Evolutionary conservation across 2,888 invertebrate genomes (phyloP).

Genomic region (Rhamphomyia laevipes): DNA sequence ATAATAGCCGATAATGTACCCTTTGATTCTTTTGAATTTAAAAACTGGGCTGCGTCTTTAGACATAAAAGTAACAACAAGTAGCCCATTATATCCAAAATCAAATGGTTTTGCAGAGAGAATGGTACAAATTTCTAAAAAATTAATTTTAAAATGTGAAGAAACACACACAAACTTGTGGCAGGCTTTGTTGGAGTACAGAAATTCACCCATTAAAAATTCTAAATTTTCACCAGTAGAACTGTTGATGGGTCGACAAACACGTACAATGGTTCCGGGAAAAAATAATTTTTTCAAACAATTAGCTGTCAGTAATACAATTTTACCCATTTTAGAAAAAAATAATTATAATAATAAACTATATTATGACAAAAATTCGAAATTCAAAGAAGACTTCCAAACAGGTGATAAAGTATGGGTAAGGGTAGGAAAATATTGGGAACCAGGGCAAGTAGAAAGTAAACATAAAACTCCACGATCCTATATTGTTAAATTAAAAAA

Average conservation of each 20-base stretch:
- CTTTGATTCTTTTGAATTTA: slow-evolving; percentile 9
- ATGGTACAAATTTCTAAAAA: slow-evolving; percentile 11
- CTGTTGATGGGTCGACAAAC: slow-evolving; percentile 14
- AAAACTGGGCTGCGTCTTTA: slow-evolving; percentile 6
- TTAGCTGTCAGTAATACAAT: too few relatives aligned
- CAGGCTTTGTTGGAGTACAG: slow-evolving; percentile 12
- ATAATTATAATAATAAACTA: too few relatives aligned
- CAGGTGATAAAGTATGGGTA: too few relatives aligned
- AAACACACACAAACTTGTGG: slow-evolving; percentile 7
- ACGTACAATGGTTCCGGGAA: slow-evolving; percentile 11
- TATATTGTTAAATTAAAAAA: too few relatives aligned
- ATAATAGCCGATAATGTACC: too few relatives aligned
- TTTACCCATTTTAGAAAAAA: too few relatives aligned
- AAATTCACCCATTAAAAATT: slow-evolving; percentile 10
- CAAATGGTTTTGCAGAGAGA: slow-evolving; percentile 14
- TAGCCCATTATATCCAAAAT: slow-evolving; percentile 11
- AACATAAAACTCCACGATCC: too few relatives aligned
- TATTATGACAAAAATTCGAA: too few relatives aligned
- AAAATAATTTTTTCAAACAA: too few relatives aligned
- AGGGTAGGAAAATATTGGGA: too few relatives aligned
- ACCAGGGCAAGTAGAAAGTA: too few relatives aligned
- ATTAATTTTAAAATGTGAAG: slow-evolving; percentile 7
- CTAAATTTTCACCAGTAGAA: slow-evolving; percentile 10
- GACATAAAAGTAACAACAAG: slow-evolving; percentile 12
- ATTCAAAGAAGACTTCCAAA: too few relatives aligned